A percentile compares a stretch with the other conserved stretches of the same genome.
phyloP scores from a whole-genome alignment of 2,113 vertebrate species.

The Neolamprologus kungweensis region DNA sequence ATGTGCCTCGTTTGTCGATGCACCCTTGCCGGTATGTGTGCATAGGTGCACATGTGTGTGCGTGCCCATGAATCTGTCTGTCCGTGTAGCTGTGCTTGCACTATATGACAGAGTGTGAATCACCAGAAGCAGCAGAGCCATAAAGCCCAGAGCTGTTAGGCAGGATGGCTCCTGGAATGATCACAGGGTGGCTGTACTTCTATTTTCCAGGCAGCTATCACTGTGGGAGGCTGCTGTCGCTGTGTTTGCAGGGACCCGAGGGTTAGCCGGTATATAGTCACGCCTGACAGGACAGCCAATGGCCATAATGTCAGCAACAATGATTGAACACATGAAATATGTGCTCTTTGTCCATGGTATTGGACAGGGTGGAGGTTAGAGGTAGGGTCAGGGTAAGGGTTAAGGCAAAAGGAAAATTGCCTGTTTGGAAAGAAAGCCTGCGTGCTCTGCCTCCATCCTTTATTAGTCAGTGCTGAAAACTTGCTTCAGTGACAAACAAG shows the following conservation, averaged over 20 bases:
- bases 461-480: conserved; percentile 32
- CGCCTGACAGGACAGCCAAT: conserved; percentile 55
- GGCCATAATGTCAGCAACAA: conserved; percentile 59
- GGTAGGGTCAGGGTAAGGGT: conserved; percentile 59
- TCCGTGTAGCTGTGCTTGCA: conserved; percentile 54
- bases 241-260: conserved; percentile 30
- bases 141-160: conserved; percentile 66
- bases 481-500: conserved; percentile 42
- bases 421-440: conserved; percentile 48
- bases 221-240: conserved; percentile 31
- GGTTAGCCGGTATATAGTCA: conserved; percentile 51
- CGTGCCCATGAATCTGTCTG: conserved; percentile 46
- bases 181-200: conserved; percentile 51
- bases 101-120: conserved; percentile 57
- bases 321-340: conserved; percentile 72
- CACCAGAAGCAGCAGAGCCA: conserved; percentile 51
- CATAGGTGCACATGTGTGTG: not conserved
- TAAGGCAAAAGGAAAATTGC: conserved; percentile 65
- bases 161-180: conserved; percentile 62
- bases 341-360: conserved; percentile 61
- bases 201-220: conserved; percentile 46
- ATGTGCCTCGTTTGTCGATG: not conserved
- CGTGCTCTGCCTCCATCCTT: conserved; percentile 21
- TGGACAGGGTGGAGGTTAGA: conserved; percentile 63
- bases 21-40: not conserved